Conservation (phyloP, 2,797 vertebrate species). For the Selene dorsalis region DNA sequence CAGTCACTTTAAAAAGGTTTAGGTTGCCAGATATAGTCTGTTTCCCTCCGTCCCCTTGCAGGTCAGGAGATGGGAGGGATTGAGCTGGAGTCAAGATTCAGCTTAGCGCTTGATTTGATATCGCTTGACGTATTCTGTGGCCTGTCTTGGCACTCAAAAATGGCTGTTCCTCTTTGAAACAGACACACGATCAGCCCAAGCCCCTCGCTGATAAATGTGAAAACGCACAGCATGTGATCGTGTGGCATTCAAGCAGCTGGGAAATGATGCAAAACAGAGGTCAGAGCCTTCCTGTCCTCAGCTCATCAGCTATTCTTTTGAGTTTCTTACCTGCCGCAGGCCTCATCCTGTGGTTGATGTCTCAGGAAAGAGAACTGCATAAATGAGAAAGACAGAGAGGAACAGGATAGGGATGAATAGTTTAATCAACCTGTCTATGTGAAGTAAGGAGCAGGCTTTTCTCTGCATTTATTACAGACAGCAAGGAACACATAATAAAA, state of each 20-base stretch:
- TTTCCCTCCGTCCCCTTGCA: constrained; percentile 30
- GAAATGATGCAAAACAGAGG: constrained; percentile 49
- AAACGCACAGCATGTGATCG: constrained; percentile 1
- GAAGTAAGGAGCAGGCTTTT: not conserved
- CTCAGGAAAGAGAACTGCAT: constrained; percentile 93
- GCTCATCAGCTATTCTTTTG: constrained; percentile 44
- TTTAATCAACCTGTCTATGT: constrained; percentile 35
- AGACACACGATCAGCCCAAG: constrained; percentile 6
- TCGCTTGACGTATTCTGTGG: constrained; percentile 56
- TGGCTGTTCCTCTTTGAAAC: constrained; percentile 43
- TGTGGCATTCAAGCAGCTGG: constrained; percentile 17
- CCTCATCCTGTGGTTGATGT: constrained; percentile 90
- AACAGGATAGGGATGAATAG: constrained; percentile 50
- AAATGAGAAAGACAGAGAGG: constrained; percentile 47
- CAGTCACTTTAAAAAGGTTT: constrained; percentile 80
- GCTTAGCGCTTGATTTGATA: constrained; percentile 66
- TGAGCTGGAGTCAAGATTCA: constrained; percentile 53
- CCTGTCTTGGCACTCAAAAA: constrained; percentile 35
- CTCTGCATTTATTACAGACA: constrained; percentile 18
- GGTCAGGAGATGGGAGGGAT: constrained; percentile 65
- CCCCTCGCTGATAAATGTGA: constrained; percentile 2
- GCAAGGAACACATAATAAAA: not conserved
- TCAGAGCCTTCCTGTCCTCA: constrained; percentile 28
- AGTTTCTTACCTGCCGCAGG: constrained; percentile 80
- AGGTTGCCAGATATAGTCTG: constrained; percentile 80